Evolutionary conservation across 2,797 vertebrate genomes (phyloP), one percentile per base, ranked within the genome.

Genomic region (Pantherophis alleghaniensis): DNA sequence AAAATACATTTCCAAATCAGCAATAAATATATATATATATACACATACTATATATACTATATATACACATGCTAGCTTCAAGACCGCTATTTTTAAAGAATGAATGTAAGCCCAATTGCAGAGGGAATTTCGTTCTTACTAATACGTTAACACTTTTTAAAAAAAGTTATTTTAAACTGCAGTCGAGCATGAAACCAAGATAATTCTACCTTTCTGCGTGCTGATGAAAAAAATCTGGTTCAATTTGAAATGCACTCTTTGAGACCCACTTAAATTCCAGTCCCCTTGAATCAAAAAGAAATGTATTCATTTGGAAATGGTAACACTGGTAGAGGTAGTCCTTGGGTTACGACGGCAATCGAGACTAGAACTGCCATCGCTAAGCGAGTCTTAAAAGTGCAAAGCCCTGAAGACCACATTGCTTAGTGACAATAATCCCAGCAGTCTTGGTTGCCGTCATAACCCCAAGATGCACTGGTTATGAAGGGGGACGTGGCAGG

Each of bases 101-200:
- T 61, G 47, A 22, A n/a, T 3, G 28, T 11, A 42, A 55, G 14
- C 60, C 57, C 5, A 22, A 51, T 60, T 92, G 47, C 42, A 92
- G n/a, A 89, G 7, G 32, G 5, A 18, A 66, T 74, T 88, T 89
- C 2, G 60, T 91, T 74, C n/a, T 87, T 61, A 51, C 28, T 60
- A 18, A 42, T 42, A 60, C 4, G 0, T 91, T 87, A 69, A 83
- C 22, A 51, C 24, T 47, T 63, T 26, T 56, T 28, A 26, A n/a
- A 86, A 42, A 69, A 26, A 86, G 22, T 26, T 28, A 87, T 86
- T 90, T 93, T 90, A 93, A 93, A 37, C n/a, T 90, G 90, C 16
- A 90, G 4, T 26, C n/a, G 1, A 0, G 14, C 66, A 74, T 74
- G 14, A 74, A 74, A 37, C 66, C 66, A 18, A 32, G 66, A 74